phyloP scores from a whole-genome alignment of 2,888 invertebrate genomes.

The Trachelus stipa region DNA sequence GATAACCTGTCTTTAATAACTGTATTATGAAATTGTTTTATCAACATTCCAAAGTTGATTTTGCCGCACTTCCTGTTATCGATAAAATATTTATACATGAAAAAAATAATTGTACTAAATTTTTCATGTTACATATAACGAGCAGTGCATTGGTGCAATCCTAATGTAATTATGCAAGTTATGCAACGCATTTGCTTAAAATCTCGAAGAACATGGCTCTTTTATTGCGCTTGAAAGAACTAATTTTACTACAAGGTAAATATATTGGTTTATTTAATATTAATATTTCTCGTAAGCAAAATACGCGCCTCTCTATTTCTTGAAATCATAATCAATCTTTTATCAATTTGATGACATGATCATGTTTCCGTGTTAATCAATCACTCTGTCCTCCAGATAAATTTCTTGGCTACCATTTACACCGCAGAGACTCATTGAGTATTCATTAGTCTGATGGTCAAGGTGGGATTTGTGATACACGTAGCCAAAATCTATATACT shows the following conservation, averaged over 20 bases:
- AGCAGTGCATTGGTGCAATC: no score
- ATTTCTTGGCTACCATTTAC: background rate
- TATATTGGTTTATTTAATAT: background rate
- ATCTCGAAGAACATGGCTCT: background rate
- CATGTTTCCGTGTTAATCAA: background rate
- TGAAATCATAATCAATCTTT: background rate
- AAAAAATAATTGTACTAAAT: background rate
- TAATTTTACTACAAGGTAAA: background rate
- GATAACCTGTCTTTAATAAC: background rate
- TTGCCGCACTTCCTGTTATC: background rate
- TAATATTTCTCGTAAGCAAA: background rate
- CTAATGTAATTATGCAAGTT: no score
- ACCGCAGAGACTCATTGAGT: background rate
- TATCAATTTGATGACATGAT: background rate
- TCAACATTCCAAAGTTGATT: background rate
- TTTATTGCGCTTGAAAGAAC: background rate
- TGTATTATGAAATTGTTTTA: background rate
- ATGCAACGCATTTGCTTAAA: no score
- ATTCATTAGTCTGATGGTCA: conserved; percentile 1
- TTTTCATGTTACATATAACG: background rate
- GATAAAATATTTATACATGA: background rate
- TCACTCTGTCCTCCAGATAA: background rate
- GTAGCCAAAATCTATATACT: background rate
- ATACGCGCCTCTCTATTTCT: background rate
- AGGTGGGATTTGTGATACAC: background rate